Conservation (phyloP, 2,888 invertebrate genomes). For the Griposia aprilina region DNA sequence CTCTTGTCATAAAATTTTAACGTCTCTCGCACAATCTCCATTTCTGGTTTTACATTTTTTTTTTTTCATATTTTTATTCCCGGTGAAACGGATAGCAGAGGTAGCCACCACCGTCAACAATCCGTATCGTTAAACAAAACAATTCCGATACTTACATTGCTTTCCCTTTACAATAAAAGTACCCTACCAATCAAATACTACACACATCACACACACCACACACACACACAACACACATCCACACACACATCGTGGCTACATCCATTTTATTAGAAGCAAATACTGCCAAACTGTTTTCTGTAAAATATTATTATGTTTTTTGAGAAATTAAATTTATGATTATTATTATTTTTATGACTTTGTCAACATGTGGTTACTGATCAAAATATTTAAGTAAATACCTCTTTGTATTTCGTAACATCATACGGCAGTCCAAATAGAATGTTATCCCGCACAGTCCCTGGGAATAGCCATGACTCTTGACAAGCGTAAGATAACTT, state of each 20-base stretch:
- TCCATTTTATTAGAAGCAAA: no score
- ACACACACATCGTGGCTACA: no score
- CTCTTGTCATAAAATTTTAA: slow-evolving; percentile 50
- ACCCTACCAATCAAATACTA: not conserved
- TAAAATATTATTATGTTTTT: no score
- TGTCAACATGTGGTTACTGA: not conserved
- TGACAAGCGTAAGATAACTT: slow-evolving; percentile 94
- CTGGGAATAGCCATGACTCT: slow-evolving; percentile 95
- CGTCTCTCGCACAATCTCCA: slow-evolving; percentile 9
- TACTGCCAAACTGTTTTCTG: no score
- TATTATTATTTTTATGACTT: no score
- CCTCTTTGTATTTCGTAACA: slow-evolving; percentile 91
- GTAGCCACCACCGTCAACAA: not conserved
- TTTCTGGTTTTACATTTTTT: slow-evolving; percentile 7
- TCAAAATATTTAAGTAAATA: slow-evolving; percentile 57
- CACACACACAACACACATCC: no score
- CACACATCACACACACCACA: no score
- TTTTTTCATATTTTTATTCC: slow-evolving; percentile 23
- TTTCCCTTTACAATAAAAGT: not conserved
- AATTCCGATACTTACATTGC: not conserved
- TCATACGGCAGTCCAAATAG: slow-evolving; percentile 93
- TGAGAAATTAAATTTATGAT: no score
- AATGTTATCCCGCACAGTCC: slow-evolving; percentile 95
- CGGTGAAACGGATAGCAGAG: not conserved
- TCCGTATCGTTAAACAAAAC: not conserved